These are phyloP conservation scores for Sussaba pulchella DNA, from an alignment of 2,888 invertebrate species.

Conservation along the genomic window DNA sequence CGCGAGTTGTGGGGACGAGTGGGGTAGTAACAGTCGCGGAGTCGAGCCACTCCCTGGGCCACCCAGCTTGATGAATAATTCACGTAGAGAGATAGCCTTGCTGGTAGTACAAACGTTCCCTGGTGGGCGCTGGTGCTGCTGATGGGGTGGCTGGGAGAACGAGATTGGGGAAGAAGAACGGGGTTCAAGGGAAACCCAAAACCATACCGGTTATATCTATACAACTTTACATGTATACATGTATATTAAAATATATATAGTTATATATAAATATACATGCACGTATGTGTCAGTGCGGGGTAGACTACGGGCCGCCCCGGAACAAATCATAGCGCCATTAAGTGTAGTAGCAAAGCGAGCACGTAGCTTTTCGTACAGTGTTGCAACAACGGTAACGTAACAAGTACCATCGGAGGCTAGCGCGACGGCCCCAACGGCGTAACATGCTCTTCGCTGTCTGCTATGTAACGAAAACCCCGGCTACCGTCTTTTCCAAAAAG, in stretches of 20 bases:
- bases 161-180: slow-evolving; percentile 6
- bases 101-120: slow-evolving; percentile 50
- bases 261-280: not conserved
- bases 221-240: not conserved
- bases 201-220: not conserved
- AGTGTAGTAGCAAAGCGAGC: slow-evolving; percentile 62
- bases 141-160: slow-evolving; percentile 14
- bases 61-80: slow-evolving; percentile 65
- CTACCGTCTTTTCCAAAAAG: slow-evolving; percentile 1
- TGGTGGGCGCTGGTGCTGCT: slow-evolving; percentile 26
- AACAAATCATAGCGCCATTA: slow-evolving; percentile 67
- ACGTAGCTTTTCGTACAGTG: slow-evolving; percentile 44
- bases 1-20: not conserved
- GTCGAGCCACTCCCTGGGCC: slow-evolving; percentile 59
- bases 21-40: slow-evolving; percentile 55
- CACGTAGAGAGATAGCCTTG: slow-evolving; percentile 48
- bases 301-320: slow-evolving; percentile 26
- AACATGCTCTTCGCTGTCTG: slow-evolving; percentile 21
- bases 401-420: slow-evolving; percentile 56
- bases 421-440: slow-evolving; percentile 5
- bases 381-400: slow-evolving; percentile 60
- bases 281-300: slow-evolving; percentile 17
- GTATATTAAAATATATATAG: not conserved
- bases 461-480: not conserved
- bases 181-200: slow-evolving; percentile 14